These are phyloP conservation scores for Origma solitaria DNA, from an alignment of 2,113 vertebrate species.

Conservation along the genomic window DNA sequence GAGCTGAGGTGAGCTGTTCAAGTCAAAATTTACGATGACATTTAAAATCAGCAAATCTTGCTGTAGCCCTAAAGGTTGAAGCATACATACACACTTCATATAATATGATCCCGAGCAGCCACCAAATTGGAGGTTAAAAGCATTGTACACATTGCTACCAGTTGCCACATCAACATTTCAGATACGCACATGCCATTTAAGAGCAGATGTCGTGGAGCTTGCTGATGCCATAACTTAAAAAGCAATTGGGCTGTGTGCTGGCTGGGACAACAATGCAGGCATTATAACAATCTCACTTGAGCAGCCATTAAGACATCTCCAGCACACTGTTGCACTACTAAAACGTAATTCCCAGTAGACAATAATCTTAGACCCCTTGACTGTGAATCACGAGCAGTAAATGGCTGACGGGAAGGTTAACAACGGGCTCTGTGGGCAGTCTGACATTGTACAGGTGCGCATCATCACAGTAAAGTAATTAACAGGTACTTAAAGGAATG, in stretches of 20 bases:
- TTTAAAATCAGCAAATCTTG: constrained; percentile 32
- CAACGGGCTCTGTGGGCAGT: constrained; percentile 49
- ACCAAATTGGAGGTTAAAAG: constrained; percentile 56
- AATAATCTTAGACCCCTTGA: constrained; percentile 37
- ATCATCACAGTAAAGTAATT: constrained; percentile 68
- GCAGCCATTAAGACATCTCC: constrained; percentile 55
- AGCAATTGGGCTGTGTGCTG: constrained; percentile 3
- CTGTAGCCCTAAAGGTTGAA: neutral
- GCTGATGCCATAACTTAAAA: constrained; percentile 55
- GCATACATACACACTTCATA: constrained; percentile 5
- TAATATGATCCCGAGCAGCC: constrained; percentile 36
- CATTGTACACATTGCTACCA: constrained; percentile 54
- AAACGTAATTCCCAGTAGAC: constrained; percentile 60
- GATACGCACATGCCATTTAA: constrained; percentile 49
- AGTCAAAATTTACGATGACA: constrained; percentile 8
- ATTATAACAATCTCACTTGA: constrained; percentile 45
- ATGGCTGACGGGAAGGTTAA: constrained; percentile 41
- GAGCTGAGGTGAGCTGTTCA: neutral
- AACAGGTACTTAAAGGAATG: constrained; percentile 69
- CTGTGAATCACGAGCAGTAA: constrained; percentile 65
- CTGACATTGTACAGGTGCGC: constrained; percentile 66
- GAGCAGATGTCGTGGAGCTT: constrained; percentile 23
- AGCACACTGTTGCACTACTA: constrained; percentile 36
- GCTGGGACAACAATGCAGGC: constrained; percentile 41
- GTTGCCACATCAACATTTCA: constrained; percentile 51